Percentiles rank a stretch among this genome's conserved stretches.
Evolutionary conservation across 2,888 invertebrate genomes (phyloP).

Genomic region (Nezara viridula): DNA sequence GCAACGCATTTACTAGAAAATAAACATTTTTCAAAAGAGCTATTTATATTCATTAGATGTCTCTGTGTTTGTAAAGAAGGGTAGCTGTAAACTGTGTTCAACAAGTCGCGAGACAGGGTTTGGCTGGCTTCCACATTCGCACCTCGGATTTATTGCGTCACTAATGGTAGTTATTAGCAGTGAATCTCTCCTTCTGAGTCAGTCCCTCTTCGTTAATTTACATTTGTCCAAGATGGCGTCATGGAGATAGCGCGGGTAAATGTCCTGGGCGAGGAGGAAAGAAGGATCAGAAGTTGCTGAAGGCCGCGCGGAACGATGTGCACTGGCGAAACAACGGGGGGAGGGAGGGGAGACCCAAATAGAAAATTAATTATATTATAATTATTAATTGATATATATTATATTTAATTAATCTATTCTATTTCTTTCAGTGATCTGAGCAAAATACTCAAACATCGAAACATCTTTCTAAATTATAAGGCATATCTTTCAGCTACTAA

Average conservation of each 20-base stretch:
- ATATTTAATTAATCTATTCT: no score
- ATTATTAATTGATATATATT: no score
- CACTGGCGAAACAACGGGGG: no score
- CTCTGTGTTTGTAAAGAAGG: background rate
- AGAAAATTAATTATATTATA: no score
- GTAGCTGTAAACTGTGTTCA: background rate
- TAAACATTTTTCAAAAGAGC: constrained; percentile 32
- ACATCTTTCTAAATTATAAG: no score
- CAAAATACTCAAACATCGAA: no score
- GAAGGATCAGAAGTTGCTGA: background rate
- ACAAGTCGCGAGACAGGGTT: background rate
- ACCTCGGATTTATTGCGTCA: background rate
- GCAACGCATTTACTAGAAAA: background rate
- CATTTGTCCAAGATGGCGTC: background rate
- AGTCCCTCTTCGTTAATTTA: background rate
- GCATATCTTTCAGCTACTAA: no score
- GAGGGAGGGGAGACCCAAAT: no score
- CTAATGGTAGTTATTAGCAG: constrained; percentile 20
- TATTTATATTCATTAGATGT: constrained; percentile 5
- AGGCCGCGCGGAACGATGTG: background rate
- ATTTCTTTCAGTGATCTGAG: no score
- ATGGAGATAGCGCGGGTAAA: background rate
- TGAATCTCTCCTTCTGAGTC: constrained; percentile 28
- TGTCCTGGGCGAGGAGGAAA: background rate
- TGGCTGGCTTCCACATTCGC: constrained; percentile 14